phyloP scores from a whole-genome alignment of 1,140 invertebrate species.

The Drosophila tsacasi region DNA sequence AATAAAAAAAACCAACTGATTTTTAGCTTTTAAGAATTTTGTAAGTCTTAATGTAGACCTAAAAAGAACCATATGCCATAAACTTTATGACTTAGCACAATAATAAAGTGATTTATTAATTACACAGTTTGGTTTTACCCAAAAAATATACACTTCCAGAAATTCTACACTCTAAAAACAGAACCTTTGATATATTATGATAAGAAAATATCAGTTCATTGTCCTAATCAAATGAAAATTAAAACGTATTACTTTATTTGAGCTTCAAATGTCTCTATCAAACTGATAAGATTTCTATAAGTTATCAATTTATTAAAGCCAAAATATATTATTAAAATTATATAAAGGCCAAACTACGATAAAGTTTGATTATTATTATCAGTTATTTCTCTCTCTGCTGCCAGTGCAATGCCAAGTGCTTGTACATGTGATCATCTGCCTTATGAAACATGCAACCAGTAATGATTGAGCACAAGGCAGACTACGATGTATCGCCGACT shows the following conservation, averaged over 20 bases:
- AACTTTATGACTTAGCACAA: background rate
- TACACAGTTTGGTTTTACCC: background rate
- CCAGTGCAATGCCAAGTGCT: conserved; percentile 40
- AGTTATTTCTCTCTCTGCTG: conserved; percentile 10
- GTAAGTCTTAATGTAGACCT: background rate
- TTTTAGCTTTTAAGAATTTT: too few relatives aligned
- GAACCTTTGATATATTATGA: too few relatives aligned
- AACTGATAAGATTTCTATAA: background rate
- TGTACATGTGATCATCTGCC: conserved; percentile 60
- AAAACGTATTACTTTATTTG: background rate
- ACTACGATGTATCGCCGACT: conserved; percentile 52
- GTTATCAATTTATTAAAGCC: background rate
- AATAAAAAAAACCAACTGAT: background rate
- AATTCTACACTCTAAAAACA: too few relatives aligned
- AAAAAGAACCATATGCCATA: background rate
- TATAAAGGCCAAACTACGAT: background rate
- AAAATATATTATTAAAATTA: conserved; percentile 3
- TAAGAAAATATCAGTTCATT: background rate
- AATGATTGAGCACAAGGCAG: conserved; percentile 79
- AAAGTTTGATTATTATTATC: background rate
- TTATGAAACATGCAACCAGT: conserved; percentile 47
- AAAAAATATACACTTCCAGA: background rate
- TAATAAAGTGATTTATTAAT: conserved; percentile 3
- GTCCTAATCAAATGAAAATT: background rate
- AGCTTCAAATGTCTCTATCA: background rate